Evolutionary conservation across 2,888 invertebrate species (phyloP).

Genomic region (Apamea crenata): DNA sequence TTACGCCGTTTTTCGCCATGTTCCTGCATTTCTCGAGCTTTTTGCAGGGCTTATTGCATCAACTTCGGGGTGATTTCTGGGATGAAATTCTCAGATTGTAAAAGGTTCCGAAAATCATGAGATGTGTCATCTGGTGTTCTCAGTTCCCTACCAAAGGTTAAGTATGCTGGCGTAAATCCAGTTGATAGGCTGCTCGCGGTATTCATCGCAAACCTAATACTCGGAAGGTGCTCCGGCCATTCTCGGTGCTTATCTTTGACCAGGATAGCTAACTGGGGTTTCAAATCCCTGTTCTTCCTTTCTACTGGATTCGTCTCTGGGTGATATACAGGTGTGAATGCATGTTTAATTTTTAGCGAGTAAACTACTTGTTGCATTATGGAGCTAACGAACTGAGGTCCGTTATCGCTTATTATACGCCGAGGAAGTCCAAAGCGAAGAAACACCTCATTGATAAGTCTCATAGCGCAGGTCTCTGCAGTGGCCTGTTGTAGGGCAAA

Average conservation of each 20-base stretch:
- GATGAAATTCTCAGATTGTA: not conserved
- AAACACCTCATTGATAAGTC: too few relatives aligned
- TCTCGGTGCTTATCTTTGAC: not conserved
- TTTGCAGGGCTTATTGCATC: not conserved
- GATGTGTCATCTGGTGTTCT: constrained; percentile 3
- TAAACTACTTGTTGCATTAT: too few relatives aligned
- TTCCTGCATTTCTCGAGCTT: too few relatives aligned
- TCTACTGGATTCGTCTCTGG: constrained; percentile 8
- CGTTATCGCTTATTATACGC: too few relatives aligned
- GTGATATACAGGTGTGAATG: constrained; percentile 6
- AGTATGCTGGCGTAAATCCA: not conserved
- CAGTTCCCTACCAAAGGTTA: not conserved
- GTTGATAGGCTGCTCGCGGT: not conserved
- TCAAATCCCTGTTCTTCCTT: constrained; percentile 14
- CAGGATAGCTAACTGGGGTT: constrained; percentile 15
- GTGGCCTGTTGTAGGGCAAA: too few relatives aligned
- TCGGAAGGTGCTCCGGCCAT: constrained; percentile 1
- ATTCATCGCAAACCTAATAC: constrained; percentile 11
- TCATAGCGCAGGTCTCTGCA: too few relatives aligned
- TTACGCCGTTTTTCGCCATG: too few relatives aligned
- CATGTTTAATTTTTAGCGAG: not conserved
- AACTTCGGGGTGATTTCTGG: constrained; percentile 11
- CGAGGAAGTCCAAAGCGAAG: too few relatives aligned
- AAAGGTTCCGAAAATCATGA: not conserved
- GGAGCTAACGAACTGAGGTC: too few relatives aligned